Base-by-base conservation (phyloP, 2,888 invertebrate species). In the Drosophila mimetica region DNA sequence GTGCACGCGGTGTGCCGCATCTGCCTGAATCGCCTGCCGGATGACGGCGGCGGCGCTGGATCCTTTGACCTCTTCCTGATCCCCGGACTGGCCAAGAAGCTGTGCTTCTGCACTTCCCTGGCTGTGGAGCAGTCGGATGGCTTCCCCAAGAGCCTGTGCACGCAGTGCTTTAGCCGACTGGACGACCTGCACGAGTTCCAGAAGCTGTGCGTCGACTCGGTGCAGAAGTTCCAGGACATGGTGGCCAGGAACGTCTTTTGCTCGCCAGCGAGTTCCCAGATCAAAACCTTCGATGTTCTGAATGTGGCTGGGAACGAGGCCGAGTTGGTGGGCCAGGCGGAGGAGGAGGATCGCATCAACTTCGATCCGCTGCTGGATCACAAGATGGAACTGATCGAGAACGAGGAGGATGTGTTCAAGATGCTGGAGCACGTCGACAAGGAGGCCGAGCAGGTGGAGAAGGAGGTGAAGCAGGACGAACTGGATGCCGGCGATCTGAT, bases 321-420 rank as follows among this genome's bases (percentile, higher is more conserved):
- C 0, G 79, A 75, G 0, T 42, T 80, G 22, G 71, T 55, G n/a
- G 81, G 72, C 9, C 88, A 89, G 18, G 7, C 25, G 25, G 90
- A 90, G 30, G 90, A 90, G 18, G 90, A 90, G 34, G 90, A 90
- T 42, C 79, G 80, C 2, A 76, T 89, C 14, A 88, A 88, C 63
- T 90, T 88, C 57, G 90, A 90, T 69, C 90, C 90, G 3, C 63
- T 90, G 20, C 61, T 89, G 2, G 90, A 90, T 58, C 86, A 88
- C 41, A 90, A 90, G 34, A 83, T 89, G 81, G 90, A 90, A 59
- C 69, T 90, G 8, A 82, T 90, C 46, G 90, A 90, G 32, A 90
- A 90, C 36, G 90, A 89, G 46, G 90, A 90, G 39, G 90, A 90
- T 63, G 90, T 90, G 0, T 90, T 90, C 25, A 90, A 90, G 64